These are phyloP conservation scores for Gymnothorax reevesii DNA, from an alignment of 2,797 vertebrate species.

Conservation along the genomic window DNA sequence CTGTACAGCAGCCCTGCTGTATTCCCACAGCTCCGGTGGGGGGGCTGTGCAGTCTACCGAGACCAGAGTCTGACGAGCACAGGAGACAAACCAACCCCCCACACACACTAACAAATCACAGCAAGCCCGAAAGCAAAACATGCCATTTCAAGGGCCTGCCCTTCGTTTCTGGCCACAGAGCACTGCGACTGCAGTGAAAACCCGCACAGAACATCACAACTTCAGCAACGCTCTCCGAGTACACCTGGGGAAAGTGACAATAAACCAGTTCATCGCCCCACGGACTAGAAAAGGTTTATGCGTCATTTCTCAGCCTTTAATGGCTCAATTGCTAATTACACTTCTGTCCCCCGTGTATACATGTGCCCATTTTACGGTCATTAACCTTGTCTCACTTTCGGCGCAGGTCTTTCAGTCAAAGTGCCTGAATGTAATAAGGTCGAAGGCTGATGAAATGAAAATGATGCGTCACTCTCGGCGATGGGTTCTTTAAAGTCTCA, in stretches of 20 bases:
- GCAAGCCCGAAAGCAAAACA: conserved; percentile 43
- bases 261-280: not conserved
- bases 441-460: not conserved
- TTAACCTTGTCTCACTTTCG: not conserved
- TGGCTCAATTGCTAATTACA: not conserved
- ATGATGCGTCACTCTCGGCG: not conserved
- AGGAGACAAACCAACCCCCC: conserved; percentile 12
- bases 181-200: not conserved
- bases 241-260: not conserved
- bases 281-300: not conserved
- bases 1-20: not conserved
- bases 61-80: not conserved
- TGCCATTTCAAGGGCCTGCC: conserved; percentile 20
- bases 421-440: not conserved
- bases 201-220: not conserved
- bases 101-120: conserved; percentile 44
- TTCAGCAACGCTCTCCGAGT: not conserved
- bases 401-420: not conserved
- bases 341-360: not conserved
- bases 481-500: not conserved
- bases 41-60: not conserved
- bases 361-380: not conserved
- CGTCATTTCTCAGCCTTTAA: not conserved
- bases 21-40: not conserved
- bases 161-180: conserved; percentile 27